Base-by-base conservation (phyloP, 2,113 vertebrate species). In the Rafetus swinhoei region DNA sequence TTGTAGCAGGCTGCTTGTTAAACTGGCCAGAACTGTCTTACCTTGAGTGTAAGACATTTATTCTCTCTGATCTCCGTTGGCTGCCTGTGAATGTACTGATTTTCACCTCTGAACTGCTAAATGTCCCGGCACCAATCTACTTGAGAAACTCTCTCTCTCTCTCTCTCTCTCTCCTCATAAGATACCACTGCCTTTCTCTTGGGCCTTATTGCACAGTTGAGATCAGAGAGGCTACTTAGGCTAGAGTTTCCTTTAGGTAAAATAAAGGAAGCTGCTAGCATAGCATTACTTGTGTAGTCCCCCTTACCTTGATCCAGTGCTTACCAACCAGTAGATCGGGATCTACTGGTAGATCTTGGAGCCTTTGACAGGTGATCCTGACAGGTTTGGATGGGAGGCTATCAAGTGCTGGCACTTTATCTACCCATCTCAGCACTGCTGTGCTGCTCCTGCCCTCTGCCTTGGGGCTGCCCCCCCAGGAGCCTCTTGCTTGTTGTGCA, bases 231-330 rank as follows among this genome's bases (percentile, higher is more conserved):
- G 14, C 22, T 69, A 5, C 35, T 86, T n/a, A 52, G 52, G 55
- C 27, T 56, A 77, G 60, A 27, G 89, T 88, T 90, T 76, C 54
- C 13, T 89, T 84, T 25, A 79, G 24, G 15, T 79, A 50, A 52
- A 9, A 55, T 9, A 82, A 89, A 85, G 80, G 65, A 83, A 88
- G n/a, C 27, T 92, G 90, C 54, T 74, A 39, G 9, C 19, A 79
- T n/a, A 81, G 21, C 22, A 74, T 81, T 91, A 21, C 1, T 87
- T 85, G 27, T 32, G 32, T 59, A 21, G 7, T 82, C 56, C 7
- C 24, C 82, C 65, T 60, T 79, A 35, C 85, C 80, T 93, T 62
- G 57, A 87, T 69, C 88, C 45, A 45, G 45, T 45, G 45, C 45
- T 45, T 45, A 45, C 45, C 45, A 45, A 45, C 45, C 45, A 45